Conservation (phyloP, 2,888 invertebrate genomes). For the Tipula unca region DNA sequence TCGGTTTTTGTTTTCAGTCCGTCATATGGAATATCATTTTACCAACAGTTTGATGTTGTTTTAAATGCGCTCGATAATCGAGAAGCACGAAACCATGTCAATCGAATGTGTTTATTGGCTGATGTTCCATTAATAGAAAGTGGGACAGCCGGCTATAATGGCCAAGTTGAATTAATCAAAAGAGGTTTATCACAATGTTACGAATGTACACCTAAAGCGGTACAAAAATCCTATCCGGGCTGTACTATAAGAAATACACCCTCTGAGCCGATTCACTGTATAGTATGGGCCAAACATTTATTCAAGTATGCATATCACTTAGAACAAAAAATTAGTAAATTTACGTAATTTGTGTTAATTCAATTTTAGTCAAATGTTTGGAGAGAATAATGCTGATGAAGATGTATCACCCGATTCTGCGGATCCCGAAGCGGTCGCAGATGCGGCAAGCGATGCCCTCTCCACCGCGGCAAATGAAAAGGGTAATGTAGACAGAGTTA, state of each 20-base stretch:
- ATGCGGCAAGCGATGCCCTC: constrained; percentile 54
- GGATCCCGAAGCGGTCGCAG: constrained; percentile 82
- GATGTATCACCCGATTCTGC: constrained; percentile 97
- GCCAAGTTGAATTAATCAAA: constrained; percentile 85
- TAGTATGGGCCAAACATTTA: constrained; percentile 98
- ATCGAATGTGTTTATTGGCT: constrained; percentile 95
- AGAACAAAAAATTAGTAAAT: neutral
- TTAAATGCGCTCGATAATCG: constrained; percentile 96
- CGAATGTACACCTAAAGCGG: constrained; percentile 87
- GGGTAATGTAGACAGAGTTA: constrained; percentile 50
- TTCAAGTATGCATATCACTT: constrained; percentile 65
- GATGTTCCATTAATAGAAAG: constrained; percentile 92
- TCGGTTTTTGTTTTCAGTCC: constrained; percentile 52
- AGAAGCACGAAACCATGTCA: constrained; percentile 95
- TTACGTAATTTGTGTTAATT: constrained; percentile 29
- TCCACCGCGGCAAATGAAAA: constrained; percentile 32
- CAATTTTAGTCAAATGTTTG: constrained; percentile 78
- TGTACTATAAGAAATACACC: constrained; percentile 99
- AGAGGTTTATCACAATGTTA: constrained; percentile 91
- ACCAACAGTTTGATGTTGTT: constrained; percentile 83
- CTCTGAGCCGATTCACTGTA: constrained; percentile 97
- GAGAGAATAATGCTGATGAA: constrained; percentile 92
- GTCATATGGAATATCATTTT: constrained; percentile 84
- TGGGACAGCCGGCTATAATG: constrained; percentile 94
- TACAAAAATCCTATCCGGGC: constrained; percentile 90